Evolutionary conservation across 2,113 vertebrate species (phyloP).

Genomic region (Burhinus oedicnemus): DNA sequence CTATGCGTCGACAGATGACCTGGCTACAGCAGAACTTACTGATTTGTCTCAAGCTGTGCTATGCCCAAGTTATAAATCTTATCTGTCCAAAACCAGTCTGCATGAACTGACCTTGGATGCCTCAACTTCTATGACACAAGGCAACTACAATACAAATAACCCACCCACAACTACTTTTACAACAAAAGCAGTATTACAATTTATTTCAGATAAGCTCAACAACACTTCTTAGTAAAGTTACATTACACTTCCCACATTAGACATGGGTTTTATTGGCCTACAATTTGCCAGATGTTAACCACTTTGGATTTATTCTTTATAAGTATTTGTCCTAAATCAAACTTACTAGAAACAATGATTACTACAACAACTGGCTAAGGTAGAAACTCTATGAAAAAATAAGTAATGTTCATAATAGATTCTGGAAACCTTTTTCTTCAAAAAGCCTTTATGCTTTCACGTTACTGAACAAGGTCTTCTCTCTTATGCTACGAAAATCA

Average conservation of each 20-base stretch:
- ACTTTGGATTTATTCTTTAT: neutral
- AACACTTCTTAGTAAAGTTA: neutral
- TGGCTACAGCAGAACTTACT: neutral
- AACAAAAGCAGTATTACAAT: neutral
- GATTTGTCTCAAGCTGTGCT: neutral
- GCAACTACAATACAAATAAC: neutral
- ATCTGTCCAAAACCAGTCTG: neutral
- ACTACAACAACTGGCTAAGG: neutral
- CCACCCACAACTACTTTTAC: neutral
- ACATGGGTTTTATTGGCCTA: neutral
- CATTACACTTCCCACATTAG: neutral
- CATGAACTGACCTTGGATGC: neutral
- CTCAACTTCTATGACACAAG: neutral
- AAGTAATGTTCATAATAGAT: neutral
- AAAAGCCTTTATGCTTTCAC: neutral
- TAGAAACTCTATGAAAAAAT: neutral
- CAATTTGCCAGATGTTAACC: neutral
- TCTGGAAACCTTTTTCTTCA: neutral
- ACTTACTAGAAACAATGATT: neutral
- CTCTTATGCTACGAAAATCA: neutral
- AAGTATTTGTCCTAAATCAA: neutral
- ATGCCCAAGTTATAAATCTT: neutral
- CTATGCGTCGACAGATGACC: neutral
- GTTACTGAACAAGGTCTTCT: rapidly evolving
- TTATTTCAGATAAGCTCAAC: neutral